These are phyloP conservation scores for Lasioglossum lativentre DNA, from an alignment of 2,888 invertebrate genomes.

Conservation along the genomic window DNA sequence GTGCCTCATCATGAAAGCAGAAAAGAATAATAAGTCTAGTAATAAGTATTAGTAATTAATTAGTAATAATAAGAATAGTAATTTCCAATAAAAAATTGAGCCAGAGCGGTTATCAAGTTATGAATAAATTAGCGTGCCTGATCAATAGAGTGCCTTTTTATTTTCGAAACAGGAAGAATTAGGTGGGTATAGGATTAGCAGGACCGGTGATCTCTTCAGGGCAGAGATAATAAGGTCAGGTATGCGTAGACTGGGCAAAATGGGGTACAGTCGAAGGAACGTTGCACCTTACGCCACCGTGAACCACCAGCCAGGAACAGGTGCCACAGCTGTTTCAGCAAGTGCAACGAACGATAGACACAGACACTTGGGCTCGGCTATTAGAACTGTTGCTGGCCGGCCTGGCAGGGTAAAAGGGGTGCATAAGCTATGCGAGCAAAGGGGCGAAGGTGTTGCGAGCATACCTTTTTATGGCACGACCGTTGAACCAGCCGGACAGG, in stretches of 20 bases:
- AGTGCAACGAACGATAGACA: slow-evolving; percentile 76
- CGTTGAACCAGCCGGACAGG: slow-evolving; percentile 77
- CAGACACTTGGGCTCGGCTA: slow-evolving; percentile 67
- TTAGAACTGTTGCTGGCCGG: slow-evolving; percentile 75
- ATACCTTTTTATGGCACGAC: slow-evolving; percentile 73
- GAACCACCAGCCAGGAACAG: slow-evolving; percentile 74
- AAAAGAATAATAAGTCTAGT: too few species aligned
- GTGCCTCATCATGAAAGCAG: too few species aligned
- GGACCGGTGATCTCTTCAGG: slow-evolving; percentile 58
- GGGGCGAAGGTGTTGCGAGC: slow-evolving; percentile 64
- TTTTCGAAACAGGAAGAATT: neutral
- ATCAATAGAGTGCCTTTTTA: too few species aligned
- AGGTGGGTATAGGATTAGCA: slow-evolving; percentile 41
- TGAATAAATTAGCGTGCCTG: too few species aligned
- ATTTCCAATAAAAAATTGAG: too few species aligned
- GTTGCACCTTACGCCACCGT: slow-evolving; percentile 79
- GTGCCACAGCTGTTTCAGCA: slow-evolving; percentile 82
- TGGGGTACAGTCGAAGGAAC: slow-evolving; percentile 58
- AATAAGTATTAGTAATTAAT: too few species aligned
- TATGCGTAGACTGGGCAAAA: slow-evolving; percentile 64
- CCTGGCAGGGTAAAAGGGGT: slow-evolving; percentile 72
- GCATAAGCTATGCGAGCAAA: slow-evolving; percentile 79
- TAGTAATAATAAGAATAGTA: too few species aligned
- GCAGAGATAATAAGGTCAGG: slow-evolving; percentile 72
- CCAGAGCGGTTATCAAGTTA: too few species aligned